phyloP scores from a whole-genome alignment of 2,888 invertebrate genomes.

The Scelioninae gen. 1 region DNA sequence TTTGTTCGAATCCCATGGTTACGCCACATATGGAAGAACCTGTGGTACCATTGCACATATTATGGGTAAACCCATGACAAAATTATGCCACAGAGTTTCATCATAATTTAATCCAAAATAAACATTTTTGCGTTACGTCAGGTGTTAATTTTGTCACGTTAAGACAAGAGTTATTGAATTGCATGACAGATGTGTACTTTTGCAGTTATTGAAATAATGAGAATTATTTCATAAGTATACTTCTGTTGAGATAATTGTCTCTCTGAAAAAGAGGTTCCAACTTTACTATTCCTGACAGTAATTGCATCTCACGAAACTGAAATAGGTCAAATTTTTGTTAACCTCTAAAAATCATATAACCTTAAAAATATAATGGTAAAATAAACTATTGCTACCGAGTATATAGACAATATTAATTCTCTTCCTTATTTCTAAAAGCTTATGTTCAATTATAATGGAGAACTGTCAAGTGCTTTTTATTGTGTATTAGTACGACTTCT shows the following conservation, averaged over 20 bases:
- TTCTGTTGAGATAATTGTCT: background rate
- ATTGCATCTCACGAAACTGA: constrained; percentile 7
- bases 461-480: constrained; percentile 54
- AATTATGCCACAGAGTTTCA: too few species aligned
- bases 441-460: constrained; percentile 50
- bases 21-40: too few species aligned
- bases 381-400: constrained; percentile 9
- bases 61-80: too few species aligned
- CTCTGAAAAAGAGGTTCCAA: background rate
- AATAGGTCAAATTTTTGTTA: constrained; percentile 21
- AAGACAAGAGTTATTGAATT: constrained; percentile 23
- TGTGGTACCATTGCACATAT: too few species aligned
- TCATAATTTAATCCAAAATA: too few species aligned
- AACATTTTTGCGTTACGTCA: too few species aligned
- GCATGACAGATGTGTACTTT: constrained; percentile 8
- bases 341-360: constrained; percentile 9
- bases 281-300: constrained; percentile 3
- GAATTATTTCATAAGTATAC: constrained; percentile 26
- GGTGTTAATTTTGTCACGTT: constrained; percentile 10
- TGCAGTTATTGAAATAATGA: constrained; percentile 36
- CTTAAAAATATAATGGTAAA: constrained; percentile 6
- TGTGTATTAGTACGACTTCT: constrained; percentile 46
- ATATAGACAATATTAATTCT: constrained; percentile 16
- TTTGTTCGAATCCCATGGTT: too few species aligned
- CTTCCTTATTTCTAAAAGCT: constrained; percentile 30